Base-by-base conservation (phyloP, 1,140 invertebrate genomes). In the Lutraria rhynchaena region DNA sequence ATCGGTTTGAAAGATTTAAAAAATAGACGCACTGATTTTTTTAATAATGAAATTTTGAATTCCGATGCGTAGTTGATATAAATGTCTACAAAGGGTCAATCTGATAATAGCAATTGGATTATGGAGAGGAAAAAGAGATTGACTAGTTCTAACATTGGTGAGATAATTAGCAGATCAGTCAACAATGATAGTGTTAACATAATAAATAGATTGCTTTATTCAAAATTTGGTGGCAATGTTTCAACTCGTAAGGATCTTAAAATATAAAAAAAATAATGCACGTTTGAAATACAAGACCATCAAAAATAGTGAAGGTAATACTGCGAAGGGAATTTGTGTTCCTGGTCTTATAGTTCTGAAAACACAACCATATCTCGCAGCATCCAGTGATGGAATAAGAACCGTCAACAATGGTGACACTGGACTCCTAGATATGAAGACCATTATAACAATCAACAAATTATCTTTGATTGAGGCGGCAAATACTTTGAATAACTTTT, bases 81-180 rank as follows among this genome's bases (percentile, higher is more conserved):
- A 70, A 4, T 33, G 4, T 27, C 49, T 31, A 71, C 69, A 55
- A 35, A 51, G n/a, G 69, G 69, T 71, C 69, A 71, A 24, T 53
- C 49, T 4, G 33, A 1, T 37, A 55, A 71, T 57, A 46, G 24
- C 1, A 55, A 57, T 13, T 71, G 69, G 49, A 55, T 22, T 22
- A 27, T 15, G 35, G 69, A 71, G 51, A 55, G 69, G 37, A 31
- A 37, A 57, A 57, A 67, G 51, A 22, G 69, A 35, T 24, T 71
- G 15, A 61, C 71, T 37, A 61, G 53, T 75, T 75, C 71, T 22
- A 27, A 44, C 17, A 60, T 60, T 61, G 71, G 71, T 58, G 71
- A 58, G 4, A 24, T 75, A 0, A 61, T 60, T 7, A 51, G 27
- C 3, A 13, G 71, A 46, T 29, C n/a, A 31, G 11, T 51, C 3